Percentiles rank a stretch among this genome's conserved stretches.
phyloP scores from a whole-genome alignment of 2,797 vertebrate species.

The Acomys russatus region DNA sequence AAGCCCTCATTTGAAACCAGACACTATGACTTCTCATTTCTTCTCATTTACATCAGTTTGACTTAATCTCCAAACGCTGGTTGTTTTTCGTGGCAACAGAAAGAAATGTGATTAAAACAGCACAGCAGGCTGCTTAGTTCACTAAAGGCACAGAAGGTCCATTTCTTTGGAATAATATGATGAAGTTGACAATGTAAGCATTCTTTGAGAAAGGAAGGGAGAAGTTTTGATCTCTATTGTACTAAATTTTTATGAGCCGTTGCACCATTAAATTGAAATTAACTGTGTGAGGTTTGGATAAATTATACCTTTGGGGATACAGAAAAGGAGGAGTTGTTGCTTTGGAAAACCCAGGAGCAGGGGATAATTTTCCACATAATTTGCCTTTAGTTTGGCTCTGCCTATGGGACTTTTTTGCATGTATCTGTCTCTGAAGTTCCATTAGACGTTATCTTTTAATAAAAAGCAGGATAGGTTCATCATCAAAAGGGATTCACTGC shows the following conservation, averaged over 20 bases:
- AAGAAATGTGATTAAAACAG: slow-evolving; percentile 48
- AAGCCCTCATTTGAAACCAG: slow-evolving; percentile 74
- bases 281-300: slow-evolving; percentile 71
- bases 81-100: slow-evolving; percentile 67
- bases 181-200: slow-evolving; percentile 54
- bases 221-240: slow-evolving; percentile 50
- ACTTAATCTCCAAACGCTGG: slow-evolving; percentile 34
- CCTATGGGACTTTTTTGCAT: slow-evolving; percentile 49
- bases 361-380: slow-evolving; percentile 50
- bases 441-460: slow-evolving; percentile 68
- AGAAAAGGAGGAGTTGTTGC: slow-evolving; percentile 27
- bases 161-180: slow-evolving; percentile 25
- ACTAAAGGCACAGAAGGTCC: slow-evolving; percentile 12
- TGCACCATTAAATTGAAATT: slow-evolving; percentile 67
- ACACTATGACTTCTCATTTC: slow-evolving; percentile 52
- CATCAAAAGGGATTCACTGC: not conserved
- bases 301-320: slow-evolving; percentile 68
- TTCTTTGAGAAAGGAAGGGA: slow-evolving; percentile 52
- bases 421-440: slow-evolving; percentile 66
- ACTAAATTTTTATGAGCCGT: slow-evolving; percentile 66
- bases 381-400: slow-evolving; percentile 71
- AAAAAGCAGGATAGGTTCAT: slow-evolving; percentile 51
- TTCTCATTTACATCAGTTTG: slow-evolving; percentile 75
- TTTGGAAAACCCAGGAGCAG: slow-evolving; percentile 25
- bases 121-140: not conserved